These are phyloP conservation scores for Ceramica pisi DNA, from an alignment of 2,888 invertebrate species.

Conservation along the genomic window DNA sequence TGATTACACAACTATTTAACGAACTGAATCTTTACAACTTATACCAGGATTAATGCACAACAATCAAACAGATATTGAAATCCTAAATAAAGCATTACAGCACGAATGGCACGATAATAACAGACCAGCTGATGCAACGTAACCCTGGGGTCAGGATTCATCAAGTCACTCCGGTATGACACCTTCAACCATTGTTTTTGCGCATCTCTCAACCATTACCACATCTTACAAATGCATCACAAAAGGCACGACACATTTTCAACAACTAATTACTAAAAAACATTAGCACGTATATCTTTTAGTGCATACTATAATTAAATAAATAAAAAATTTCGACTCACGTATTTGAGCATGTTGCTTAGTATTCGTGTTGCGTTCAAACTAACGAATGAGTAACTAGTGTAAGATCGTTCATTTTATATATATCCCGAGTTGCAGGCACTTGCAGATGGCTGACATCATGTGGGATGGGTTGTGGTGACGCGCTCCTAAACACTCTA, in stretches of 20 bases:
- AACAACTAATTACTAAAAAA: slow-evolving; percentile 66
- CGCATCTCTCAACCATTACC: slow-evolving; percentile 59
- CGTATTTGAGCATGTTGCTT: slow-evolving; percentile 89
- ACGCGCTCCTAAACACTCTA: slow-evolving; percentile 71
- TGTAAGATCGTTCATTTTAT: slow-evolving; percentile 87
- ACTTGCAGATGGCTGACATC: slow-evolving; percentile 86
- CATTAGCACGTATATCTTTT: slow-evolving; percentile 44
- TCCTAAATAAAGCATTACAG: slow-evolving; percentile 26
- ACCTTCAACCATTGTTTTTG: slow-evolving; percentile 70
- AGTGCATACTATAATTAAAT: slow-evolving; percentile 62
- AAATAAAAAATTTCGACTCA: slow-evolving; percentile 76
- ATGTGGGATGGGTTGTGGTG: slow-evolving; percentile 79
- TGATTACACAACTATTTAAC: background rate
- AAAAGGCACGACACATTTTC: slow-evolving; percentile 75
- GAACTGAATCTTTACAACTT: background rate
- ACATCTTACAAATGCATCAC: slow-evolving; percentile 64
- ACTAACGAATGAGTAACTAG: slow-evolving; percentile 89
- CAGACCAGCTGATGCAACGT: slow-evolving; percentile 40
- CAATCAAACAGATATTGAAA: slow-evolving; percentile 25
- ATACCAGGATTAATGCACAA: background rate
- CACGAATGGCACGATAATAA: slow-evolving; percentile 39
- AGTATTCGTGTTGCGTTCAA: slow-evolving; percentile 87
- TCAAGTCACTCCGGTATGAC: slow-evolving; percentile 66
- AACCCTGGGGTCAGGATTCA: slow-evolving; percentile 57
- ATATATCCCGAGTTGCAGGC: slow-evolving; percentile 84